Conservation (phyloP, 64 coral and sea anemone species). For the Acropora tenuis region DNA sequence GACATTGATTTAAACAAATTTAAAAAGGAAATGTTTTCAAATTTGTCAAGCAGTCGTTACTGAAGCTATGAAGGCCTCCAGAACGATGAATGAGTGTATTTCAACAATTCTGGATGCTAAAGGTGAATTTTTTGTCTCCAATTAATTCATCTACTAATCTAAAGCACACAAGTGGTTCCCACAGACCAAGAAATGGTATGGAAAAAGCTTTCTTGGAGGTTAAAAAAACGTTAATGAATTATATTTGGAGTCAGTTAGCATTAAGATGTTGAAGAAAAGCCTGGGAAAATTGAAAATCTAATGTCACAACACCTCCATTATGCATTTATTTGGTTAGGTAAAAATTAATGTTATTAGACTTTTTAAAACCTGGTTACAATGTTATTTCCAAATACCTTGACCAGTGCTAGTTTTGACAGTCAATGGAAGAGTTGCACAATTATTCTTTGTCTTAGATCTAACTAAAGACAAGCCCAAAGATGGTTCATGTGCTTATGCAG, state of each 20-base stretch:
- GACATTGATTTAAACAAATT: background rate
- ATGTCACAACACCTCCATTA: background rate
- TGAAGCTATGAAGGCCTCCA: background rate
- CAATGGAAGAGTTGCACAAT: constrained; percentile 1
- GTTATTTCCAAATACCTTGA: background rate
- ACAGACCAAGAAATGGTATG: too few species aligned
- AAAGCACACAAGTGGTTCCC: too few species aligned
- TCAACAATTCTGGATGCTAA: constrained; percentile 19
- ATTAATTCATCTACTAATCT: too few species aligned
- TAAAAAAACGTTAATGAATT: background rate
- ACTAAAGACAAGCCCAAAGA: background rate
- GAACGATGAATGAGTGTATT: constrained; percentile 9
- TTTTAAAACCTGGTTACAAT: background rate
- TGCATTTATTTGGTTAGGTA: background rate
- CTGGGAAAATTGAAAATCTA: background rate
- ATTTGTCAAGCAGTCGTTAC: background rate
- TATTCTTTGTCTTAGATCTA: background rate
- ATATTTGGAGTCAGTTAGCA: background rate
- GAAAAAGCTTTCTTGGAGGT: background rate
- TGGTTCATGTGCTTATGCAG: constrained; percentile 13
- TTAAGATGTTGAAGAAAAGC: background rate
- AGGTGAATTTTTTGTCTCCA: background rate
- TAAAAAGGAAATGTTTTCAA: constrained; percentile 16
- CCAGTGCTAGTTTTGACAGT: constrained; percentile 19
- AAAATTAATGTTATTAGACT: background rate